phyloP scores from a whole-genome alignment of 2,888 invertebrate genomes.

The Ferrisia virgata region DNA sequence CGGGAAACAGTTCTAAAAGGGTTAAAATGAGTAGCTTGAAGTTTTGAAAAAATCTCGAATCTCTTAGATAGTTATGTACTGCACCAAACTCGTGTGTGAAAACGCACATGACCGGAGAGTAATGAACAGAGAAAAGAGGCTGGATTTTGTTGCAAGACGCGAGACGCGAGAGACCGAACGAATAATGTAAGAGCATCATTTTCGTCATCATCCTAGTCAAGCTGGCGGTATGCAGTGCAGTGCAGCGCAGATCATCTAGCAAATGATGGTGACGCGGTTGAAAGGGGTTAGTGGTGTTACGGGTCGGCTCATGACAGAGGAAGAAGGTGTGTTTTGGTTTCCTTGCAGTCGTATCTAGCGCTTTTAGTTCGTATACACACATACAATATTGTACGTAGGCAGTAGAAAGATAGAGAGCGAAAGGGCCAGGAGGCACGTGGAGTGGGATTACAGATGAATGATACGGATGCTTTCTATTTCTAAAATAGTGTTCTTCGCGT shows the following conservation, averaged over 20 bases:
- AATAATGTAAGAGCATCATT: neutral
- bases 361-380: neutral
- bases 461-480: neutral
- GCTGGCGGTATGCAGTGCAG: neutral
- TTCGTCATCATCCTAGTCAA: neutral
- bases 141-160: no score
- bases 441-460: neutral
- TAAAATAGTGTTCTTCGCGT: neutral
- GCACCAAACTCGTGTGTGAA: no score
- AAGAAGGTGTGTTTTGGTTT: neutral
- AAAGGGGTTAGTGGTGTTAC: neutral
- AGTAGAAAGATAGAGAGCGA: neutral
- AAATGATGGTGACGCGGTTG: neutral
- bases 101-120: no score
- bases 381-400: neutral
- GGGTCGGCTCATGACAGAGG: neutral
- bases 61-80: no score
- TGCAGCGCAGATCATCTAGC: neutral
- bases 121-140: no score
- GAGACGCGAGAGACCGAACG: neutral
- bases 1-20: no score
- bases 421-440: neutral
- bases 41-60: no score
- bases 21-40: no score
- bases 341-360: neutral